Evolutionary conservation across 2,797 vertebrate genomes (phyloP).

Genomic region (Gallinago nigripennis): DNA sequence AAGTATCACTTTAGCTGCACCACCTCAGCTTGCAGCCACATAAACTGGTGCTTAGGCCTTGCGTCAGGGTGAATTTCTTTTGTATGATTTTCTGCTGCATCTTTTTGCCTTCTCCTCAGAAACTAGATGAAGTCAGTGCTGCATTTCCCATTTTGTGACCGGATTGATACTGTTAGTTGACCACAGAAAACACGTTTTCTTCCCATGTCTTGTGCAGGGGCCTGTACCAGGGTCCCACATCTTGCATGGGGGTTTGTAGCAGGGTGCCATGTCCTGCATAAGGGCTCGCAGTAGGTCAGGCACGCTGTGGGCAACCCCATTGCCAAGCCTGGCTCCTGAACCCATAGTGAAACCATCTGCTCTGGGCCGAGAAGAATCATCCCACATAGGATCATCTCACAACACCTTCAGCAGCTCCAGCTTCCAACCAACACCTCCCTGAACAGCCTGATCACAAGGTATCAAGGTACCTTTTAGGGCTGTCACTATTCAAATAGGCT

Average conservation of each 20-base stretch:
- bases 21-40: neutral
- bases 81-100: neutral
- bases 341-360: accelerated
- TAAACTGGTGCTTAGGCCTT: neutral
- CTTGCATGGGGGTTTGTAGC: neutral
- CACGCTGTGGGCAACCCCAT: neutral
- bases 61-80: neutral
- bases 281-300: neutral
- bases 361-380: neutral
- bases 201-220: too few relatives aligned
- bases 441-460: neutral
- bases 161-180: neutral
- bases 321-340: neutral
- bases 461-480: neutral
- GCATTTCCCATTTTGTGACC: accelerated
- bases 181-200: neutral
- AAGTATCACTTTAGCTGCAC: neutral
- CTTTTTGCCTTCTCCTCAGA: neutral
- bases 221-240: neutral
- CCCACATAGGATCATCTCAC: neutral
- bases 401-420: neutral
- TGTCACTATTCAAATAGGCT: neutral
- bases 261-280: neutral
- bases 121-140: neutral
- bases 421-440: accelerated